Base-by-base conservation (phyloP, 2,888 invertebrate genomes). In the Globia sparganii region DNA sequence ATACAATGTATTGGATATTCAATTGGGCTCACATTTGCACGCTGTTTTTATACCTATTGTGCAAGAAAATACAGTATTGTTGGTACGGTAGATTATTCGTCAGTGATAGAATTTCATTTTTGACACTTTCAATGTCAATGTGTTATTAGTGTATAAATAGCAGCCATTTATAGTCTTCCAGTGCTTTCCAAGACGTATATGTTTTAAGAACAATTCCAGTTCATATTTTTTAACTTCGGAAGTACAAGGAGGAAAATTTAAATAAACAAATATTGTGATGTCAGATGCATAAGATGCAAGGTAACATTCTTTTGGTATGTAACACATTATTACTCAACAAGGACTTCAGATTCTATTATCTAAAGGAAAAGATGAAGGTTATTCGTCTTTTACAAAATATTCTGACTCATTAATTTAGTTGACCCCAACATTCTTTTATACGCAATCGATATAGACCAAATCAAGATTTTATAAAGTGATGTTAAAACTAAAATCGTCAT, bases 301-400 rank as follows among this genome's bases (percentile, higher is more conserved):
- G 83, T 58, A 56, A 56, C 8, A 70, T 65, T 40, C 3, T 79
- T 79, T 84, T n/a, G 28, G 68, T 13, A 46, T 53, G 25, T 31
- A 71, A 64, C n/a, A 67, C 21, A 65, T 59, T 72, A 43, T 56
- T 31, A 78, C 69, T 69, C 66, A 67, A 53, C 71, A 74, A 86
- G 65, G 68, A 74, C 61, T 75, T 68, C 11, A 46, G 34, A 74
- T 56, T 46, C 8, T 74, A 34, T 34, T 69, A 49, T 64, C 34
- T 59, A 65, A 71, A 74, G 34, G 58, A 81, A 72, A 68, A 85
- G n/a, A 62, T 73, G 34, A 77, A 81, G 73, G 69, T 72, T 49
- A 15, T 66, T n/a, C 8, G 15, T 46, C 1, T 53, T 21, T 37
- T 25, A 56, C 15, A 70, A 78, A 61, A 83, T 53, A 62, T 62